Conservation (phyloP, 1,140 invertebrate species). For the Drosophila parvula region DNA sequence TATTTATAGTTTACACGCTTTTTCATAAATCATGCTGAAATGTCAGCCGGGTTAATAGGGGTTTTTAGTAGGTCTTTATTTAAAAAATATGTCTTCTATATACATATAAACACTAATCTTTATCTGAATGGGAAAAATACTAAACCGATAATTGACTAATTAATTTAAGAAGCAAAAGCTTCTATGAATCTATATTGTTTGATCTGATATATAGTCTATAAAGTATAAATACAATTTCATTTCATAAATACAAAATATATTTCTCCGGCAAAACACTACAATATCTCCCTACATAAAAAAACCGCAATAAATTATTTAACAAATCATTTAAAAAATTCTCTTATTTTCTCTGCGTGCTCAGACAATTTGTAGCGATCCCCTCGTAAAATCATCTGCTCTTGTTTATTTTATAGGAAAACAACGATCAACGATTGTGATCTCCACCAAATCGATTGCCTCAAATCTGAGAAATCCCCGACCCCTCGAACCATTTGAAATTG, state of each 20-base stretch:
- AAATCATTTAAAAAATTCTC: constrained; percentile 1
- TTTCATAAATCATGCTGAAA: constrained; percentile 11
- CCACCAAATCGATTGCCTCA: constrained; percentile 40
- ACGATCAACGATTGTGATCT: constrained; percentile 30
- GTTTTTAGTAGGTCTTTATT: not conserved
- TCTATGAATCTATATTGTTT: not conserved
- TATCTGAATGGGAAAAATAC: not conserved
- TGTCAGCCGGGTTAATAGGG: constrained; percentile 13
- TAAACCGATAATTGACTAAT: not conserved
- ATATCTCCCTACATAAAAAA: not conserved
- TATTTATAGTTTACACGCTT: constrained; percentile 11
- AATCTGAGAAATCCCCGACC: constrained; percentile 19
- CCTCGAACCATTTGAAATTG: constrained; percentile 12
- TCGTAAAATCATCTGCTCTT: constrained; percentile 8
- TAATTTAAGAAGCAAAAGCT: not conserved
- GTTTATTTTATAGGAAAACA: constrained; percentile 34
- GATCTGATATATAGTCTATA: not conserved
- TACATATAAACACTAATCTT: not conserved
- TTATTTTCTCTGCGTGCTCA: not conserved
- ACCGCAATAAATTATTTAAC: not conserved
- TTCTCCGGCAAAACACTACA: not conserved
- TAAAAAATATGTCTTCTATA: not conserved
- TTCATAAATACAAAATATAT: not conserved
- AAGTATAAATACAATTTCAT: not conserved
- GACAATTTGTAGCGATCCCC: constrained; percentile 15